Evolutionary conservation across 2,113 vertebrate genomes (phyloP).

Genomic region (Caranx ignobilis): DNA sequence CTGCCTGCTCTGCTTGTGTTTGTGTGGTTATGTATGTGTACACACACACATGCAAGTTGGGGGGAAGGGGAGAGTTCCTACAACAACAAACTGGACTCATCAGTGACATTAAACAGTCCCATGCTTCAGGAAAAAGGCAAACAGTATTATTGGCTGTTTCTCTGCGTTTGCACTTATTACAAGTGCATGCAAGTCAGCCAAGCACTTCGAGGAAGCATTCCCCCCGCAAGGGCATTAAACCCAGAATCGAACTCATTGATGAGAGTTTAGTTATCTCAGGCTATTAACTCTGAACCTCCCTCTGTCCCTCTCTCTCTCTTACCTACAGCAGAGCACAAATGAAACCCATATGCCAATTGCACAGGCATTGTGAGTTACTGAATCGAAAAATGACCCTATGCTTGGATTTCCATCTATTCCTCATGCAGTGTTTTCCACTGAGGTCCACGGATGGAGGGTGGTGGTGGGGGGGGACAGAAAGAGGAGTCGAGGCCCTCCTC

Average conservation of each 20-base stretch:
- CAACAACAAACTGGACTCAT: slow-evolving; percentile 75
- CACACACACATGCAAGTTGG: slow-evolving; percentile 16
- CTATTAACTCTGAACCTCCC: slow-evolving; percentile 39
- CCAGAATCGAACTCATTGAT: slow-evolving; percentile 38
- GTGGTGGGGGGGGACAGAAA: not conserved
- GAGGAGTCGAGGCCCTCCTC: slow-evolving; percentile 8
- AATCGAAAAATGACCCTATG: slow-evolving; percentile 60
- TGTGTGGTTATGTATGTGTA: slow-evolving; percentile 57
- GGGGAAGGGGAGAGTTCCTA: not conserved
- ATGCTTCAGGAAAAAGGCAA: slow-evolving; percentile 63
- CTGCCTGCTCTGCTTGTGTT: slow-evolving; percentile 55
- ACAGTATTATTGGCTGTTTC: slow-evolving; percentile 23
- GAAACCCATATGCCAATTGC: slow-evolving; percentile 73
- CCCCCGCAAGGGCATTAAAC: slow-evolving; percentile 42
- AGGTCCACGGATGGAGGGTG: slow-evolving; percentile 7
- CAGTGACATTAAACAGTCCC: slow-evolving; percentile 74
- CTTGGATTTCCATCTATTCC: slow-evolving; percentile 48
- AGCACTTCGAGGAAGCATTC: slow-evolving; percentile 37
- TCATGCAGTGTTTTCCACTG: slow-evolving; percentile 72
- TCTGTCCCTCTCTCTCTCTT: slow-evolving; percentile 25
- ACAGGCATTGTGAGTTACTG: slow-evolving; percentile 56
- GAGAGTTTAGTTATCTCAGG: slow-evolving; percentile 60
- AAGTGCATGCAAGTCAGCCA: slow-evolving; percentile 32
- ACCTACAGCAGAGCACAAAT: slow-evolving; percentile 80
- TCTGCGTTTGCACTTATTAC: slow-evolving; percentile 39